These are phyloP conservation scores for Nesometra sesokonis DNA, from an alignment of 35 echinoderm and acorn worm species.

Conservation along the genomic window DNA sequence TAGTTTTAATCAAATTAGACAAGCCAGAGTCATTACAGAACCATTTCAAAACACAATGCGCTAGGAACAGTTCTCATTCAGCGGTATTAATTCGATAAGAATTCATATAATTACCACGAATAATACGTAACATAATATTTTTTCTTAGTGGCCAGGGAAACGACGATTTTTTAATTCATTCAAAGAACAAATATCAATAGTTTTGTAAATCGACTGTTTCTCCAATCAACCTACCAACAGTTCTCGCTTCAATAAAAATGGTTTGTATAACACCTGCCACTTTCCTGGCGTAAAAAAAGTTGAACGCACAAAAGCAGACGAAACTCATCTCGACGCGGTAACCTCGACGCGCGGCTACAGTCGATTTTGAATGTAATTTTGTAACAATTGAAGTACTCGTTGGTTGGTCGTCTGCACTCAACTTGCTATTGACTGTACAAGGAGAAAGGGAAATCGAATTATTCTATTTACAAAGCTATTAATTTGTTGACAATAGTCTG, in stretches of 20 bases:
- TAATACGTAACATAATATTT: not conserved
- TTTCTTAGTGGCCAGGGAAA: not conserved
- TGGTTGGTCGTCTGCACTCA: not conserved
- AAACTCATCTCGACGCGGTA: too few species aligned
- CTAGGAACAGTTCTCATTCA: not conserved
- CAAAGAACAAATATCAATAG: not conserved
- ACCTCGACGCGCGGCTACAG: not conserved
- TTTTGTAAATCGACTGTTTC: not conserved
- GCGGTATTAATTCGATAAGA: not conserved
- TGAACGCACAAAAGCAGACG: too few species aligned
- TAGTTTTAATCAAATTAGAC: not conserved
- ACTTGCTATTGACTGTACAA: not conserved
- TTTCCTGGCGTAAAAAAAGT: not conserved
- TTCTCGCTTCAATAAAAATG: not conserved
- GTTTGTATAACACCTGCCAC: not conserved
- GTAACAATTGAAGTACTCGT: not conserved
- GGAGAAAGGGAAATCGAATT: not conserved
- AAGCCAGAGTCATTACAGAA: not conserved
- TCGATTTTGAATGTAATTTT: not conserved
- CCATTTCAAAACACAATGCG: not conserved
- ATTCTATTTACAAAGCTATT: not conserved
- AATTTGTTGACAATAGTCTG: not conserved
- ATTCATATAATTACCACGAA: not conserved
- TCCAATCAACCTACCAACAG: not conserved
- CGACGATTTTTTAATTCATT: not conserved